These are phyloP conservation scores for Orius laevigatus DNA, from an alignment of 1,140 invertebrate species.

Conservation along the genomic window DNA sequence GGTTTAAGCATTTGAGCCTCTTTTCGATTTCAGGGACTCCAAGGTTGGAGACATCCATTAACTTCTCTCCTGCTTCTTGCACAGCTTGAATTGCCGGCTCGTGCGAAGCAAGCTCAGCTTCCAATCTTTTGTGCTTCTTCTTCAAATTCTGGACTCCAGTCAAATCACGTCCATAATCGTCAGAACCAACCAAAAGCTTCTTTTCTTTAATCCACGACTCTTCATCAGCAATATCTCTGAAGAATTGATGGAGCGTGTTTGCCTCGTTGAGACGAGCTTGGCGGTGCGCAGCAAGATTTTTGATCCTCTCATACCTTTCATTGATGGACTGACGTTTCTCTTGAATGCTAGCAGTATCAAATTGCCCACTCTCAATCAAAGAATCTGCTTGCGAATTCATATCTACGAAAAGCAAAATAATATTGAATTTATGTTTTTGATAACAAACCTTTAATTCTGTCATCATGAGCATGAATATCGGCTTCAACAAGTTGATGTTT, in stretches of 20 bases:
- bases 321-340: conserved; percentile 86
- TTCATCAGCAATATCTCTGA: conserved; percentile 97
- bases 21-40: conserved; percentile 91
- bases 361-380: conserved; percentile 85
- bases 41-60: conserved; percentile 94
- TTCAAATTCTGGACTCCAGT: conserved; percentile 96
- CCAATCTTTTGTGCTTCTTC: conserved; percentile 95
- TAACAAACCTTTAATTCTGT: conserved; percentile 67
- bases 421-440: background rate
- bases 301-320: conserved; percentile 82
- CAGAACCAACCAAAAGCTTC: conserved; percentile 90
- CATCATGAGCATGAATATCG: conserved; percentile 89
- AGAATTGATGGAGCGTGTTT: conserved; percentile 97
- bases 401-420: conserved; percentile 32
- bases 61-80: conserved; percentile 86
- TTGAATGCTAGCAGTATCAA: conserved; percentile 83
- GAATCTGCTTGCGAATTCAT: conserved; percentile 91
- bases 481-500: conserved; percentile 97
- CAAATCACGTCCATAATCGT: conserved; percentile 95
- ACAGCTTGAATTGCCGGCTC: conserved; percentile 95
- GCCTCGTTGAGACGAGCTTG: conserved; percentile 83
- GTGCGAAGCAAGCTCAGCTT: conserved; percentile 88
- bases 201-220: conserved; percentile 99
- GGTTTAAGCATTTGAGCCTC: conserved; percentile 62
- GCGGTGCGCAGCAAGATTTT: conserved; percentile 82